Evolutionary conservation across 2,113 vertebrate species (phyloP).

Genomic region (Scytalopus superciliaris): DNA sequence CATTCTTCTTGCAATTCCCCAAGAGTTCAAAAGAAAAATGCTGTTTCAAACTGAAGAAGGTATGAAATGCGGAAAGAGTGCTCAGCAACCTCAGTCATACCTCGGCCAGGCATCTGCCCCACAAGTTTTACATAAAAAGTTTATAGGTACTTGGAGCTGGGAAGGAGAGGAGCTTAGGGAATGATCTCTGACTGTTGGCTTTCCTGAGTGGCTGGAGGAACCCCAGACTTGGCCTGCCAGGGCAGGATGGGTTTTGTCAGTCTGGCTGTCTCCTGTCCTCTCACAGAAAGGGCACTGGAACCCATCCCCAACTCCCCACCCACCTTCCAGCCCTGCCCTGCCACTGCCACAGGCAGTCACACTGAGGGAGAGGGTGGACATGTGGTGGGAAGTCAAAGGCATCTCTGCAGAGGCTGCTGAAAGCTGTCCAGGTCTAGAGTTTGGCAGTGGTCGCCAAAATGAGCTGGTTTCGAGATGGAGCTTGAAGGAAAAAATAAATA

Average conservation of each 20-base stretch:
- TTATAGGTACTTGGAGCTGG: neutral
- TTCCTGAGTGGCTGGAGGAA: neutral
- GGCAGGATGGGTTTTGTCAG: neutral
- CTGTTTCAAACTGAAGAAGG: neutral
- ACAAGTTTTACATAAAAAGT: neutral
- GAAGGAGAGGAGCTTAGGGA: neutral
- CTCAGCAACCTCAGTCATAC: neutral
- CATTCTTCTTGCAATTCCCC: neutral
- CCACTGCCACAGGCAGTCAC: rapidly evolving
- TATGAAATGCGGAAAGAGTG: neutral
- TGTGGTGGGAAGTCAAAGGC: neutral
- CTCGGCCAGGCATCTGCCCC: neutral
- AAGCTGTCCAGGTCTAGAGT: rapidly evolving
- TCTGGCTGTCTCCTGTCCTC: neutral
- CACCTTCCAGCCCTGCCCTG: neutral
- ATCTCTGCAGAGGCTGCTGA: neutral
- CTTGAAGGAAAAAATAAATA: neutral
- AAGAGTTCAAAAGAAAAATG: neutral
- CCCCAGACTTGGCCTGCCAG: neutral
- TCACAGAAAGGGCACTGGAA: neutral
- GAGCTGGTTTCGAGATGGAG: neutral
- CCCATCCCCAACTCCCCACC: rapidly evolving
- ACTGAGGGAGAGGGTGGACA: neutral
- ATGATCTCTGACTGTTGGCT: rapidly evolving
- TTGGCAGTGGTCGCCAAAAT: neutral